These are phyloP conservation scores for Glossosoma conforme DNA, from an alignment of 1,140 invertebrate species.

Conservation along the genomic window DNA sequence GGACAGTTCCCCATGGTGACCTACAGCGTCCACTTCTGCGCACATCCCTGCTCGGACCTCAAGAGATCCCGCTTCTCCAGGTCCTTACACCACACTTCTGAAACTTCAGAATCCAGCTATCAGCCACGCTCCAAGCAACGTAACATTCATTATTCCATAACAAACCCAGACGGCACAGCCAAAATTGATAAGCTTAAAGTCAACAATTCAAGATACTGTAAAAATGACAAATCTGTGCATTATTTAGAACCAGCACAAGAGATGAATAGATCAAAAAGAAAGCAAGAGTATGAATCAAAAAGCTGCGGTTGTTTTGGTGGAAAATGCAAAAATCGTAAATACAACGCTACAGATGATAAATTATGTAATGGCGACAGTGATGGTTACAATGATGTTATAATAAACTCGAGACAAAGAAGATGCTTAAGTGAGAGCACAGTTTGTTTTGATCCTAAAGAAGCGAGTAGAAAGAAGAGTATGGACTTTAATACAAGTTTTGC, in stretches of 20 bases:
- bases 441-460: conserved; percentile 10
- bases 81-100: conserved; percentile 1
- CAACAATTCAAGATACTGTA: neutral
- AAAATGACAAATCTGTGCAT: neutral
- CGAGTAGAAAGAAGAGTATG: conserved; percentile 5
- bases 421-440: conserved; percentile 4
- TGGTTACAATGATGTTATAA: conserved; percentile 11
- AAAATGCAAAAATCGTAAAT: conserved; percentile 9
- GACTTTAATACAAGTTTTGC: conserved; percentile 21
- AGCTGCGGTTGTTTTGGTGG: conserved; percentile 17
- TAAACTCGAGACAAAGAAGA: conserved; percentile 2
- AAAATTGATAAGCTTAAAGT: neutral
- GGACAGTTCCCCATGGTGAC: conserved; percentile 20
- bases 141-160: conserved; percentile 19
- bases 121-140: neutral
- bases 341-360: neutral
- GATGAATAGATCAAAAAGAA: neutral
- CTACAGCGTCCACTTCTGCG: conserved; percentile 25
- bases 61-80: conserved; percentile 10
- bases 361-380: neutral
- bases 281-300: neutral
- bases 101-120: conserved; percentile 10
- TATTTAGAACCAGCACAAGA: neutral
- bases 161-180: neutral
- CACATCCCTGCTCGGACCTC: conserved; percentile 11